Conservation (phyloP, 2,888 invertebrate species). For the Incurvaria masculella region DNA sequence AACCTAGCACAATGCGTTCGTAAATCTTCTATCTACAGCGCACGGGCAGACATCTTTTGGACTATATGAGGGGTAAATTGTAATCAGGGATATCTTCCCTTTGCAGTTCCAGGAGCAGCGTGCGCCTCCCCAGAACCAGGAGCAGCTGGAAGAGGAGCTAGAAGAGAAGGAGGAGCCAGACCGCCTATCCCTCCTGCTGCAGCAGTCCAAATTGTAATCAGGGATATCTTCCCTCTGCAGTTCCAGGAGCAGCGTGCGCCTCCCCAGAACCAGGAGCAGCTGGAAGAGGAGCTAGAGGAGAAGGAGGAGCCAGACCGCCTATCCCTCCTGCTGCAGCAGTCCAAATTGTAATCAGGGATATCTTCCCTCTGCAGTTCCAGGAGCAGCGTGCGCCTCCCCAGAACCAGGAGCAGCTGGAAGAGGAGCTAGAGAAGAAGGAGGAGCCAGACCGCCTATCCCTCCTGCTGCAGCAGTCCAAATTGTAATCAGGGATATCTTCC, state of each 20-base stretch:
- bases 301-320: constrained; percentile 85
- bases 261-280: constrained; percentile 30
- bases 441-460: constrained; percentile 81
- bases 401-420: constrained; percentile 37
- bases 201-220: constrained; percentile 86
- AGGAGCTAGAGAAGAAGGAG: constrained; percentile 71
- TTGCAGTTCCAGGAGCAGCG: constrained; percentile 31
- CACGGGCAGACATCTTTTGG: no score
- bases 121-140: constrained; percentile 27
- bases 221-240: no score
- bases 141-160: constrained; percentile 51
- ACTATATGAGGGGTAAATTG: no score
- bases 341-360: no score
- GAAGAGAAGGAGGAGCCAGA: constrained; percentile 85
- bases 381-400: constrained; percentile 29
- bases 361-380: constrained; percentile 24
- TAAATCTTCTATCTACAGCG: no score
- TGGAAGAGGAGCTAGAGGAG: constrained; percentile 63
- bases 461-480: constrained; percentile 79
- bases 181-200: constrained; percentile 71
- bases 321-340: constrained; percentile 72
- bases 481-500: no score
- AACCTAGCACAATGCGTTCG: no score
- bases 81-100: no score
- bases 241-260: constrained; percentile 31